These are phyloP conservation scores for Lottia scabra DNA, from an alignment of 2,888 invertebrate genomes.

Conservation along the genomic window DNA sequence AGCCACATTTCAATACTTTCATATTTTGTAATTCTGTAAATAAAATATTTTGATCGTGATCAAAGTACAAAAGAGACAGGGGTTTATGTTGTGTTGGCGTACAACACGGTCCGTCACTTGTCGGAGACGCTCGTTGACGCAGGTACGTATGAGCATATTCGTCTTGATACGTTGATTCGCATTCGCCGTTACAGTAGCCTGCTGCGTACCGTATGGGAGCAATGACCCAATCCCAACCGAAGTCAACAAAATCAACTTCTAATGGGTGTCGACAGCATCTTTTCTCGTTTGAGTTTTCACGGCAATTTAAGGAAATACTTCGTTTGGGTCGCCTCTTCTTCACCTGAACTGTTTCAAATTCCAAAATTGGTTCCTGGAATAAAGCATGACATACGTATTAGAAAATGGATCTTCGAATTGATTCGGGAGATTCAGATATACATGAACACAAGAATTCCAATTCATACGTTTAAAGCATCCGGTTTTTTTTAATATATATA, in stretches of 20 bases:
- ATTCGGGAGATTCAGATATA: too few species aligned
- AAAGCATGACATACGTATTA: too few species aligned
- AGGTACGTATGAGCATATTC: conserved; percentile 90
- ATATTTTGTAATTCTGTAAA: conserved; percentile 56
- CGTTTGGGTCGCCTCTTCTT: conserved; percentile 73
- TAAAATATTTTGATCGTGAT: conserved; percentile 80
- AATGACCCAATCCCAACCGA: conserved; percentile 98
- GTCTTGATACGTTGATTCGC: conserved; percentile 88
- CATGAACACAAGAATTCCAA: too few species aligned
- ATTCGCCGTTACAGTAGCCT: conserved; percentile 95
- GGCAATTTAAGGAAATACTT: conserved; percentile 86
- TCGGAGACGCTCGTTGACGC: conserved; percentile 75
- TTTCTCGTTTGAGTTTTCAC: conserved; percentile 82
- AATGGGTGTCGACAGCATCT: conserved; percentile 95
- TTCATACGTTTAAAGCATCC: too few species aligned
- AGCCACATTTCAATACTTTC: conserved; percentile 54
- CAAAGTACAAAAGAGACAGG: conserved; percentile 90
- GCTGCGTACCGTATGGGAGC: conserved; percentile 95
- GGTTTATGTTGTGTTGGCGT: conserved; percentile 87
- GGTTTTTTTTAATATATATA: too few species aligned
- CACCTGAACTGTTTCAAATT: conserved; percentile 43
- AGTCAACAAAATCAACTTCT: conserved; percentile 91
- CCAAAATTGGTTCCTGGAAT: conserved; percentile 55
- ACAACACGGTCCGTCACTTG: conserved; percentile 88
- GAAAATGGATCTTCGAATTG: too few species aligned